phyloP scores from a whole-genome alignment of 2,113 vertebrate species.

The Trematomus loennbergii region DNA sequence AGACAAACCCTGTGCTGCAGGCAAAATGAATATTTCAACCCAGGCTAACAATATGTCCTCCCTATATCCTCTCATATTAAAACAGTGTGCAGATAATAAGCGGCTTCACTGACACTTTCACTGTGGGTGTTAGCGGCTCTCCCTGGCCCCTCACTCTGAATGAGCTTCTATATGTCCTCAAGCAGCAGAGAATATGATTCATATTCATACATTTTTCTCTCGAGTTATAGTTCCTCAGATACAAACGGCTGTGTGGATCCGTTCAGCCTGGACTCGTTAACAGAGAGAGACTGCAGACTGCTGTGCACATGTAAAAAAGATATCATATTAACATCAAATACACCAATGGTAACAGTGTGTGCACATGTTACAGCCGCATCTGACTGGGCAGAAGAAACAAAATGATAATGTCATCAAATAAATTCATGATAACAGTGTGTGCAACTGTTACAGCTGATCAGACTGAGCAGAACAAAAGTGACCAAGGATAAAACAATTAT shows the following conservation, averaged over 20 bases:
- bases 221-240: conserved; percentile 64
- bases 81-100: conserved; percentile 52
- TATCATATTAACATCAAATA: conserved; percentile 22
- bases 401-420: background rate
- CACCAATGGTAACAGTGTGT: background rate
- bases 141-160: conserved; percentile 11
- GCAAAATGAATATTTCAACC: conserved; percentile 50
- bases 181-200: conserved; percentile 60
- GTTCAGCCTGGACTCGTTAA: conserved; percentile 72
- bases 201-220: conserved; percentile 68
- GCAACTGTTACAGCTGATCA: conserved; percentile 4
- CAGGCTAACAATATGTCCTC: conserved; percentile 48
- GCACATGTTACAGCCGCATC: conserved; percentile 19
- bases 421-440: background rate
- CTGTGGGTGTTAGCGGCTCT: conserved; percentile 32
- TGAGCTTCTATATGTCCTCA: conserved; percentile 68
- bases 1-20: conserved; percentile 37
- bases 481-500: background rate
- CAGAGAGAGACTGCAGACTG: conserved; percentile 50
- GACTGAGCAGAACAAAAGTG: background rate
- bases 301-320: conserved; percentile 57
- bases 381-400: conserved; percentile 4
- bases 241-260: conserved; percentile 61
- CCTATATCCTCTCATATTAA: conserved; percentile 57
- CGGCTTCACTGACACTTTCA: conserved; percentile 24